Evolutionary conservation across 1,140 invertebrate genomes (phyloP), one percentile per base, ranked within the genome.

Genomic region (Megathymus violae): DNA sequence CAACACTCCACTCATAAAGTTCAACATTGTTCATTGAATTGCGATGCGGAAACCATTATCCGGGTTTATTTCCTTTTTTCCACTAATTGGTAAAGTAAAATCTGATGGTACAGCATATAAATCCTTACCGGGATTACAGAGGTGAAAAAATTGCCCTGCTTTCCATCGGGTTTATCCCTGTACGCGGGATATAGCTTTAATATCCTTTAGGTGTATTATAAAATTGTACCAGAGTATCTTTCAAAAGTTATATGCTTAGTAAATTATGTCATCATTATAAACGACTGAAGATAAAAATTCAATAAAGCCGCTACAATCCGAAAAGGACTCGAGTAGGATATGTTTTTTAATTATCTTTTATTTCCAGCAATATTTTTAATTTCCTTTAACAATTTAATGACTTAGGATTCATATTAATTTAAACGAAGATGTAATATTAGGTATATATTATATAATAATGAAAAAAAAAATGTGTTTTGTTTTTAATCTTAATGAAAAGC

Each of bases 41-140:
- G 13, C 40, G 51, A 43, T 10, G 13, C 38, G 14, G 9, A 40
- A 56, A 56, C 51, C n/a, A 13, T 56, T 56, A 56, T 56, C 38
- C 40, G 38, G 38, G 22, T n/a, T 25, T 56, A 56, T 54, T 31
- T 56, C 52, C 22, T 15, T 54, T 56, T 44, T 44, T 41, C 22
- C 52, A 41, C 52, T 56, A 56, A 56, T 56, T 56, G 52, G 52
- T 22, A 56, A 56, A 56, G 43, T 56, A 56, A 56, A 56, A 56
- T 56, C 52, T 56, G 52, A 56, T 56, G 52, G 40, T 44, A 56
- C 52, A 41, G 22, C 14, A 56, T 56, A 56, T 56, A 56, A 56
- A 56, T 56, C 52, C 14, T 56, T 56, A 17, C 52, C 52, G 40
- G 52, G 52, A 56, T 56, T 56, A 56, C 52, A 40, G 43, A 56